Evolutionary conservation across 1,140 invertebrate species (phyloP).

Genomic region (Drosophila lini): DNA sequence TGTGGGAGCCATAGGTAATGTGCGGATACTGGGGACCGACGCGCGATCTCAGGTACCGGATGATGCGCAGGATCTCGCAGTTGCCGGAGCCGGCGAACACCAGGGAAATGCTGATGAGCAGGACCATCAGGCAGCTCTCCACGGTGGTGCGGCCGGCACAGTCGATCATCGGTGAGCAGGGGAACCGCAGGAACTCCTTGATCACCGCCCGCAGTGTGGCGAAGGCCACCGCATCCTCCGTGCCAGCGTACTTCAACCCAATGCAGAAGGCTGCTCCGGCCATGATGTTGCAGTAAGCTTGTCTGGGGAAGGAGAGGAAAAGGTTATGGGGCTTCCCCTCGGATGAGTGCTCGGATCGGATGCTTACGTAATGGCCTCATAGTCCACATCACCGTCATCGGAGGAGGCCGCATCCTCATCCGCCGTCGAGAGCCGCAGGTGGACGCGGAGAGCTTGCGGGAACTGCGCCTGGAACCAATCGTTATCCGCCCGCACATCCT

Average conservation of each 20-base stretch:
- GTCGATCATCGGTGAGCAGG: constrained; percentile 90
- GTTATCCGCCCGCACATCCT: constrained; percentile 91
- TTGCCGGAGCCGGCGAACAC: constrained; percentile 97
- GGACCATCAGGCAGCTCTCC: constrained; percentile 94
- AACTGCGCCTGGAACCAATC: constrained; percentile 92
- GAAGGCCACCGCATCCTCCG: constrained; percentile 93
- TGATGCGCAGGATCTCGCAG: constrained; percentile 93
- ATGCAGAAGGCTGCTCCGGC: constrained; percentile 97
- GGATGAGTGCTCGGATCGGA: too few relatives aligned
- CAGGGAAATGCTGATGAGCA: constrained; percentile 87
- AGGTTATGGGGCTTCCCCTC: too few relatives aligned
- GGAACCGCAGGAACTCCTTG: constrained; percentile 82
- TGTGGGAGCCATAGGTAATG: constrained; percentile 95
- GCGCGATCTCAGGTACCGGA: constrained; percentile 92
- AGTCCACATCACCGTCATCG: constrained; percentile 89
- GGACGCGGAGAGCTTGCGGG: constrained; percentile 53
- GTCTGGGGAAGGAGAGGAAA: constrained; percentile 85
- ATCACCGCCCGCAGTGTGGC: constrained; percentile 86
- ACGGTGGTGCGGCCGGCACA: constrained; percentile 95
- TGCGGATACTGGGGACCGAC: constrained; percentile 87
- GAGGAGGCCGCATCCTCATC: constrained; percentile 16
- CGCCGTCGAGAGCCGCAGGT: constrained; percentile 39
- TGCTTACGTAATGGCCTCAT: constrained; percentile 96
- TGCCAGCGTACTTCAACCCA: constrained; percentile 96
- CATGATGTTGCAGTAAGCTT: constrained; percentile 98